Evolutionary conservation across 2,797 vertebrate genomes (phyloP).

Genomic region (Characodon lateralis): DNA sequence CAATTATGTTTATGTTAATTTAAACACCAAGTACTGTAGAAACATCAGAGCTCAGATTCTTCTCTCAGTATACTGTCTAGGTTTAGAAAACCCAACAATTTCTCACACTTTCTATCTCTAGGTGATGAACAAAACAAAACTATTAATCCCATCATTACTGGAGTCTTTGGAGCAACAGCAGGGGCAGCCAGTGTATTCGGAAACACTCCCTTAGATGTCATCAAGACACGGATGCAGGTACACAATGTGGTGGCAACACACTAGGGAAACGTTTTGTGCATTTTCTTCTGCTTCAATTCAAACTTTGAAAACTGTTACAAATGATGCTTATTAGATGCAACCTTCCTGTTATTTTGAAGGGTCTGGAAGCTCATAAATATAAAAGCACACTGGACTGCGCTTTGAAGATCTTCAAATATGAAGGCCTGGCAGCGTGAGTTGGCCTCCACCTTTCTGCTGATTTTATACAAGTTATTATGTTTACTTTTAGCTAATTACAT

Average conservation of each 20-base stretch:
- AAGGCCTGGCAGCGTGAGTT: constrained; percentile 90
- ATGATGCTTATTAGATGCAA: constrained; percentile 6
- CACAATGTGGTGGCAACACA: fast-evolving
- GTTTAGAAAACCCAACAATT: neutral
- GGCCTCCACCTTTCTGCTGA: constrained; percentile 1
- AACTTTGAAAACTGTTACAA: neutral
- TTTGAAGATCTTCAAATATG: constrained; percentile 88
- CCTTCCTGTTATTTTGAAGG: constrained; percentile 69
- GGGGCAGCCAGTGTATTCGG: constrained; percentile 95
- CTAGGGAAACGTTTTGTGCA: neutral
- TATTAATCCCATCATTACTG: constrained; percentile 90
- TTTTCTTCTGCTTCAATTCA: neutral
- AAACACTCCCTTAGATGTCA: constrained; percentile 93
- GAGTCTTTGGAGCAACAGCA: constrained; percentile 87
- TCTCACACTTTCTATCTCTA: constrained; percentile 43
- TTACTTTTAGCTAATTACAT: neutral
- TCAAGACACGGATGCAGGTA: constrained; percentile 98
- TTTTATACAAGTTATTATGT: neutral
- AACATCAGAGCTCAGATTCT: neutral
- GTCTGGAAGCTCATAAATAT: constrained; percentile 94
- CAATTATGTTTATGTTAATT: neutral
- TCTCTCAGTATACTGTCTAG: neutral
- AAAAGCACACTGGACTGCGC: constrained; percentile 91
- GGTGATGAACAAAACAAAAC: constrained; percentile 87
- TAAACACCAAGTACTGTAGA: neutral